Evolutionary conservation across 1,140 invertebrate genomes (phyloP), one percentile per base, ranked within the genome.

Genomic region (Cotesia glomerata): DNA sequence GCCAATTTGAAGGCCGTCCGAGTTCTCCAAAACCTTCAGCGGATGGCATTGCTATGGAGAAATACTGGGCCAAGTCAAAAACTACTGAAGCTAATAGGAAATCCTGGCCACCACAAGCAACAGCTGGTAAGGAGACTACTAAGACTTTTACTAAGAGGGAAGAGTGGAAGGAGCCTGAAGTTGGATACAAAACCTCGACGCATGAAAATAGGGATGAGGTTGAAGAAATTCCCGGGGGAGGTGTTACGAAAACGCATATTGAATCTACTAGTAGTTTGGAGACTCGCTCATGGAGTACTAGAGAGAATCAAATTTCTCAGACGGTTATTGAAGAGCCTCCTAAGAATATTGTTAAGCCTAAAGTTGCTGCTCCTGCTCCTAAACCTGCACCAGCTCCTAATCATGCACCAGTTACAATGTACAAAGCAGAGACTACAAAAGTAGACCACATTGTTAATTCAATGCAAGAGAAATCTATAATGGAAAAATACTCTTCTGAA

Each of bases 11-110:
- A 54, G 69, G 59, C n/a, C 81, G 82, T 16, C 64, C 82, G 0
- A 67, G 74, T 0, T 88, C 87, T 2, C 87, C 86, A 0, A 85
- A 83, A 72, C 90, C 91, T 5, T 91, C 90, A 1, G 87, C 88
- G 0, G 90, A 91, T 78, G 90, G 84, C 2, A 73, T 91, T 64
- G 85, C 88, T 14, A 91, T 91, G 90, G 90, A 92, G 70, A 91
- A 91, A 79, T 80, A 90, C 0, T 91, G 91, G 91, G 86, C 88
- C 3, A 67, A 67, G 13, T 67, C 65, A 13, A 89, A 89, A 65
- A 90, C 90, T 78, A 63, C 84, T 0, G 88, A 89, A 7, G 80
- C 85, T 4, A 81, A 81, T 63, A 85, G 88, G 70, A 88, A 87
- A 71, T 85, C 86, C 0, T 90, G 90, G 89, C 89, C 89, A 14